Evolutionary conservation across 2,113 vertebrate genomes (phyloP).

Genomic region (Agapornis roseicollis): DNA sequence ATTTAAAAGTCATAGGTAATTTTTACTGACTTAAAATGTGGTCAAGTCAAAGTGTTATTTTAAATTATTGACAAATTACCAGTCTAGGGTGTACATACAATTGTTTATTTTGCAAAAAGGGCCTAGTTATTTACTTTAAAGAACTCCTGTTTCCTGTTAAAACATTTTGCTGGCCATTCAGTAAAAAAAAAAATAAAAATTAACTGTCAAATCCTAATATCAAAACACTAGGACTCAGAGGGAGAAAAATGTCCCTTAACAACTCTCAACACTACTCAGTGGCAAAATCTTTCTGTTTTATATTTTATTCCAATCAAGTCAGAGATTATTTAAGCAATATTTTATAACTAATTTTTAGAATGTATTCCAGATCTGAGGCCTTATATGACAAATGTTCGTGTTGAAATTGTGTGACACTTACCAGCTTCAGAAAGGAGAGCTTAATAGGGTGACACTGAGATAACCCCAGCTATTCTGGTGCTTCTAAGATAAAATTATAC

Average conservation of each 20-base stretch:
- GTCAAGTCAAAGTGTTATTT: background rate
- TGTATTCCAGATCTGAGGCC: background rate
- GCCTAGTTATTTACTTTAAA: background rate
- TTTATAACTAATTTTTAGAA: background rate
- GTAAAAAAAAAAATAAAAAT: background rate
- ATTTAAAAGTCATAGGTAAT: background rate
- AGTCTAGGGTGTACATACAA: background rate
- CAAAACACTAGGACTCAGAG: background rate
- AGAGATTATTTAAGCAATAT: background rate
- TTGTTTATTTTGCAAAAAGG: background rate
- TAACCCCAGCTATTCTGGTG: background rate
- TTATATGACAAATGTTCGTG: background rate
- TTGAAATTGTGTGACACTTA: constrained; percentile 3
- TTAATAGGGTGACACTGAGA: background rate
- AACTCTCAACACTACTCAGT: background rate
- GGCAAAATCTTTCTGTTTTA: background rate
- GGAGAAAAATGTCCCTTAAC: background rate
- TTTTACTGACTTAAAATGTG: background rate
- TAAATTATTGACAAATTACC: background rate
- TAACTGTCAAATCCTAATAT: background rate
- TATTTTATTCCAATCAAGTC: constrained; percentile 14
- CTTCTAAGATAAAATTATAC: constrained; percentile 2
- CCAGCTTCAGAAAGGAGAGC: background rate
- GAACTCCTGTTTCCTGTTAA: background rate
- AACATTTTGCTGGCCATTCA: background rate